Percentiles rank a stretch among this genome's conserved stretches.
Conservation (phyloP, 2,113 vertebrate genomes). For the Passer montanus region DNA sequence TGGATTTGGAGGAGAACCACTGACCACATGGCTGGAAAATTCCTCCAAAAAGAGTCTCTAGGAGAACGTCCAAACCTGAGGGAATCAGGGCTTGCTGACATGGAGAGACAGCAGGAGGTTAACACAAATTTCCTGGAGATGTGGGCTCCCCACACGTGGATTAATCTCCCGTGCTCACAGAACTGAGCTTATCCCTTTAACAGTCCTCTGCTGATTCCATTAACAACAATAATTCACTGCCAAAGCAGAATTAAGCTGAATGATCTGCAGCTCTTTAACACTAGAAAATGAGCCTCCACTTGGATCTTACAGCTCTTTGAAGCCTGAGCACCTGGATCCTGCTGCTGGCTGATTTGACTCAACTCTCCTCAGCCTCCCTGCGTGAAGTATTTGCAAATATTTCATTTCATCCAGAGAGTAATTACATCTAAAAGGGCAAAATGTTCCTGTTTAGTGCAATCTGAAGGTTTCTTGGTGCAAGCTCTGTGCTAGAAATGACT, state of each 20-base stretch:
- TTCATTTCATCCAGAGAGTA: not conserved
- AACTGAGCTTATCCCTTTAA: not conserved
- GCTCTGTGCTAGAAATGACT: not conserved
- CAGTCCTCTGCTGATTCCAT: not conserved
- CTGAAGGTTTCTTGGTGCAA: not conserved
- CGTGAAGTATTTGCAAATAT: not conserved
- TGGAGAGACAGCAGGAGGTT: not conserved
- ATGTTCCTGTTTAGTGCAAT: not conserved
- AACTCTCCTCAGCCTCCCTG: not conserved
- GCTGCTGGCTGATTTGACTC: not conserved
- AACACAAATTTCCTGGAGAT: not conserved
- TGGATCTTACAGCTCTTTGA: not conserved
- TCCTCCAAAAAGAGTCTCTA: not conserved
- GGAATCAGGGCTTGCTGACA: not conserved
- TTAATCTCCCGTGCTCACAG: not conserved
- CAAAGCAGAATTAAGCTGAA: not conserved
- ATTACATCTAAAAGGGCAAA: conserved; percentile 4
- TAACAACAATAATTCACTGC: not conserved
- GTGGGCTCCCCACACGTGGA: not conserved
- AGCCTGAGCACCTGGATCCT: not conserved
- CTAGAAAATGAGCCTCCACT: not conserved
- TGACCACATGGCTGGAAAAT: not conserved
- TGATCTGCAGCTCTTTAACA: not conserved
- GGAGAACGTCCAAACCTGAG: not conserved
- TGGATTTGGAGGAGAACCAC: not conserved